Evolutionary conservation across 37 sponge, comb jelly and placozoan species (phyloP), one percentile per base, ranked within the genome.

Genomic region (Halisarca cf. caerulea): DNA sequence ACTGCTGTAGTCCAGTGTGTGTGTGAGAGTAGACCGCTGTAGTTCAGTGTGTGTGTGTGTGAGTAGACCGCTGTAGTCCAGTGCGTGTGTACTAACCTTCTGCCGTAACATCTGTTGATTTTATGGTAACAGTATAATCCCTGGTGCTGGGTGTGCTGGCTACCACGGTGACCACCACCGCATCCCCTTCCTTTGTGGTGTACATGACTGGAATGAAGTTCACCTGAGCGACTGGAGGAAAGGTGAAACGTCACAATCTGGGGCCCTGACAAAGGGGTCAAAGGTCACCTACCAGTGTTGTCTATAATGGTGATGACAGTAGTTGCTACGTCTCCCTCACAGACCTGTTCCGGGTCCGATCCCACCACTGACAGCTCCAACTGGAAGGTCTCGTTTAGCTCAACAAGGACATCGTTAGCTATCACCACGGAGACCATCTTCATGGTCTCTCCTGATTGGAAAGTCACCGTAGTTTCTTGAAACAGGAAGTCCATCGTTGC

Each of bases 291-390:
- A 64, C 64, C 77, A 73, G 55, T 59, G 53, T 84, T 59, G 57
- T 84, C 89, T n/a, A 30, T 24, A 24, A 88, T 88, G 42, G 0
- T 57, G 34, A 84, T 39, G 0, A 34, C 42, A 11, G 88, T 32
- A 24, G 9, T 34, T 33, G 57, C 25, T 14, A 32, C 9, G 0
- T 25, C n/a, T 53, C 74, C 82, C 3, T 20, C 18, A 21, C 32
- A 37, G 8, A 72, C 59, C 23, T 58, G 74, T 41, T 40, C 25
- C 0, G 23, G 25, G 25, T 20, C 17, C 4, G n/a, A 6, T 2
- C 45, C 58, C 2, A 81, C 39, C 0, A 40, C 45, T 2, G 7
- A 36, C 20, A 88, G 55, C 2, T 25, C 36, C 18, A 88, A 24
- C 0, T 23, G 2, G 24, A 74, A 74, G n/a, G 40, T 37, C 24